Conservation (phyloP, 2,797 vertebrate species). For the Phrynocephalus forsythii region DNA sequence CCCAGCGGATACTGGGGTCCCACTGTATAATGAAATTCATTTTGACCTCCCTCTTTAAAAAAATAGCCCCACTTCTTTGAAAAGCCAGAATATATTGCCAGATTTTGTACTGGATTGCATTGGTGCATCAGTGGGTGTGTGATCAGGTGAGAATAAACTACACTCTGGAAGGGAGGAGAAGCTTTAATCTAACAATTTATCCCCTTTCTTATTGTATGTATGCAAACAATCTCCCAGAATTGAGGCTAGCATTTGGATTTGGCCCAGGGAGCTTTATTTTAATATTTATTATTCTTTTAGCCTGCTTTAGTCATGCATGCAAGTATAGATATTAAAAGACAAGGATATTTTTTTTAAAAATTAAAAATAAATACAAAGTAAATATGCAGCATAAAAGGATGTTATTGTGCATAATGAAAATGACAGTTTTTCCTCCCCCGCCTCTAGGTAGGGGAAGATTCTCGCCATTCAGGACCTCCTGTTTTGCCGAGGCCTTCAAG, state of each 20-base stretch:
- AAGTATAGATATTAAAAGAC: neutral
- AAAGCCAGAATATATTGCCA: neutral
- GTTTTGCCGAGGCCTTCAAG: conserved; percentile 91
- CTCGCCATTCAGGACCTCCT: conserved; percentile 88
- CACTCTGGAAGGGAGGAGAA: neutral
- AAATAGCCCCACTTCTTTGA: neutral
- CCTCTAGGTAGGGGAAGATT: conserved; percentile 91
- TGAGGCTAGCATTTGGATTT: too few relatives aligned
- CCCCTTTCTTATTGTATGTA: neutral
- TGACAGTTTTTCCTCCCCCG: conserved; percentile 30
- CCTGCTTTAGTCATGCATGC: too few relatives aligned
- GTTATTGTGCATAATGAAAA: neutral
- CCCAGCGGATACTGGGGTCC: too few relatives aligned
- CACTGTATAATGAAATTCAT: too few relatives aligned
- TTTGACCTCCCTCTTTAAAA: too few relatives aligned
- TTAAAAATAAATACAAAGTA: neutral
- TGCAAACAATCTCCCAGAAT: neutral
- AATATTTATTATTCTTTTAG: too few relatives aligned
- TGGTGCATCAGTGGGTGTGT: neutral
- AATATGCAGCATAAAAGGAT: neutral
- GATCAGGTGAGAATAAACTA: neutral
- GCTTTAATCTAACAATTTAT: neutral
- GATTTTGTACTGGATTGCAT: neutral
- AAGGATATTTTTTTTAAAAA: neutral
- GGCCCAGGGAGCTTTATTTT: too few relatives aligned